Percentiles rank a stretch among this genome's conserved stretches.
Conservation (phyloP, 2,797 vertebrate genomes). For the Mus minutoides region DNA sequence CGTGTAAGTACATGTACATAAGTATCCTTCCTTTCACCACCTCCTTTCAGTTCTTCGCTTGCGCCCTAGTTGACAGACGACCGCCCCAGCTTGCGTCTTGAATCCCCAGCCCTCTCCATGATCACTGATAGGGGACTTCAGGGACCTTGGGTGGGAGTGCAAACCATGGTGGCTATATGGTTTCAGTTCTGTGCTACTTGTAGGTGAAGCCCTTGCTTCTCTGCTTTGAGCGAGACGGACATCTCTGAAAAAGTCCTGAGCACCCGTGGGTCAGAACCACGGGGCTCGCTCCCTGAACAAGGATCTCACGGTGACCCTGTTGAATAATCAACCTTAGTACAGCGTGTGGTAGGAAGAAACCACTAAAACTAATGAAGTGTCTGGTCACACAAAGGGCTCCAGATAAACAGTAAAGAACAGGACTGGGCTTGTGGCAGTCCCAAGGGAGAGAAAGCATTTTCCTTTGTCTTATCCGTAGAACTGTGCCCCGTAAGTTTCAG, state of each 20-base stretch:
- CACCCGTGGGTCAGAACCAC: background rate
- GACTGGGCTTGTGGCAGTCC: background rate
- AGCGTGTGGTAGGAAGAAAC: conserved; percentile 37
- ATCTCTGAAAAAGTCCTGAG: conserved; percentile 2
- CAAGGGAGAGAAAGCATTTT: background rate
- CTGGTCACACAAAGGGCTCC: background rate
- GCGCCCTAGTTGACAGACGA: background rate
- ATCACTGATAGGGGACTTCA: background rate
- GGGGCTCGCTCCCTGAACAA: background rate
- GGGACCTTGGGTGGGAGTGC: conserved; percentile 5
- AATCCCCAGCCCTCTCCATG: background rate
- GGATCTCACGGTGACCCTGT: background rate
- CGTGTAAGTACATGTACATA: conserved; percentile 81
- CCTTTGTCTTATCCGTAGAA: background rate
- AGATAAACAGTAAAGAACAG: background rate
- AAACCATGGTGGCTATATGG: background rate
- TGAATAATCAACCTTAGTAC: background rate
- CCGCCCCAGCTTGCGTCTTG: background rate
- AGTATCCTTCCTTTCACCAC: conserved; percentile 62
- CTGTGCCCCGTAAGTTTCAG: background rate
- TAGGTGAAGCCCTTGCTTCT: background rate
- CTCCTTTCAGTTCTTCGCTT: conserved; percentile 42
- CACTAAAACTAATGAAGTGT: background rate
- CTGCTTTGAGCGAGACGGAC: background rate
- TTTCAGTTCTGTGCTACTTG: background rate